Conservation (phyloP, 2,797 vertebrate species). For the Tokudaia muenninki region DNA sequence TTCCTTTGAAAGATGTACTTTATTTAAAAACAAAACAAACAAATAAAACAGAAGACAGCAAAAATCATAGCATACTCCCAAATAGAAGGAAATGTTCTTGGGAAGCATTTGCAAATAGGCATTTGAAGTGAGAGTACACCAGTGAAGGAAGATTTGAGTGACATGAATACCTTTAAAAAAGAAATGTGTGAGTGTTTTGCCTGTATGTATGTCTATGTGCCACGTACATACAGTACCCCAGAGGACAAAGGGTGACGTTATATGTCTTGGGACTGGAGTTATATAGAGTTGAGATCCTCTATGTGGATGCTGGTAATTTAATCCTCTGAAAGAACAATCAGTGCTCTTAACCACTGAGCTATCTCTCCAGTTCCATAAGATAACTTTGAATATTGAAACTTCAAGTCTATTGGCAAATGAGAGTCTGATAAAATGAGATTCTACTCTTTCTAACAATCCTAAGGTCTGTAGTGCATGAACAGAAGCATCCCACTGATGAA, state of each 20-base stretch:
- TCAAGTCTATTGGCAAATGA: constrained; percentile 63
- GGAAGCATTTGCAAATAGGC: constrained; percentile 54
- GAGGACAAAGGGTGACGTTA: neutral
- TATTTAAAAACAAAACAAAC: constrained; percentile 31
- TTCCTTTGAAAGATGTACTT: constrained; percentile 48
- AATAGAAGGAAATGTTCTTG: constrained; percentile 53
- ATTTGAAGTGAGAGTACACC: constrained; percentile 62
- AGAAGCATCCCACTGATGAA: neutral
- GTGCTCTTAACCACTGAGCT: neutral
- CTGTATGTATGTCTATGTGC: neutral
- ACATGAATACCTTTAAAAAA: neutral
- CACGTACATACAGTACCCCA: neutral
- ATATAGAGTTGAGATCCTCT: neutral
- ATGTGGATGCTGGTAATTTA: neutral
- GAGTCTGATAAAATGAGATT: constrained; percentile 46
- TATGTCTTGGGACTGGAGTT: neutral
- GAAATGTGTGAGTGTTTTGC: neutral
- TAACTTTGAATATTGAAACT: constrained; percentile 60
- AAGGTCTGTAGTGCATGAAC: constrained; percentile 50
- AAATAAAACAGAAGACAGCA: neutral
- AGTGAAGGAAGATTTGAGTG: constrained; percentile 43
- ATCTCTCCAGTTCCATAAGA: neutral
- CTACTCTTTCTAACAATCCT: constrained; percentile 38
- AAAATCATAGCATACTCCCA: constrained; percentile 39
- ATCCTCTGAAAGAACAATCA: neutral